A percentile compares a stretch with the other conserved stretches of the same genome.
Conservation (phyloP, 2,888 invertebrate genomes). For the Andrena chrysosceles region DNA sequence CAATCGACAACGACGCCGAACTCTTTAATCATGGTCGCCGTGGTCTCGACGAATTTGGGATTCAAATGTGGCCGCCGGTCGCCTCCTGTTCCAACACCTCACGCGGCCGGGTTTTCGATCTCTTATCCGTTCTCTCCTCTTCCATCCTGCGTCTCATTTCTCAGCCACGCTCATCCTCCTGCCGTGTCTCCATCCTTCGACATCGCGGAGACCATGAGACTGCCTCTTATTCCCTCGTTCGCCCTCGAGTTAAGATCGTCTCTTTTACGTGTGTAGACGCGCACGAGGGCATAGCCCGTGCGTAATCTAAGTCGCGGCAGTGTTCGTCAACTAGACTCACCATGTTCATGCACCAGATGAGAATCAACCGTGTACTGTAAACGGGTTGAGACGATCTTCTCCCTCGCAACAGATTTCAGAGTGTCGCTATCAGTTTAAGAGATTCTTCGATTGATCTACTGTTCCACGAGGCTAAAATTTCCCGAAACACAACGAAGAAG, state of each 20-base stretch:
- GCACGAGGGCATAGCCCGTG: background rate
- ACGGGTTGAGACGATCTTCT: background rate
- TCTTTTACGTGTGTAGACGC: background rate
- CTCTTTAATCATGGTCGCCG: slow-evolving; percentile 68
- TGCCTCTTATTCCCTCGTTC: slow-evolving; percentile 45
- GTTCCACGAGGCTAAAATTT: too few species aligned
- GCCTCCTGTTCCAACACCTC: slow-evolving; percentile 68
- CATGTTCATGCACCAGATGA: background rate
- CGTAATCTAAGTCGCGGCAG: slow-evolving; percentile 30
- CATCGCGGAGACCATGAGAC: slow-evolving; percentile 41
- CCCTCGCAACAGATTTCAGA: too few species aligned
- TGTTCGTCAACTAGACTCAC: slow-evolving; percentile 37
- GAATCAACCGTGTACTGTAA: background rate
- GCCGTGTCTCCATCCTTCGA: slow-evolving; percentile 19
- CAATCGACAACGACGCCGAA: slow-evolving; percentile 65
- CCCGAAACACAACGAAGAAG: too few species aligned
- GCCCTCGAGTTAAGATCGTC: slow-evolving; percentile 22
- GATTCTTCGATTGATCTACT: too few species aligned
- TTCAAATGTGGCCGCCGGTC: slow-evolving; percentile 66
- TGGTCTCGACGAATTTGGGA: slow-evolving; percentile 67
- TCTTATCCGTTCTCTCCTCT: slow-evolving; percentile 45
- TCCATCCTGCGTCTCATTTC: slow-evolving; percentile 34
- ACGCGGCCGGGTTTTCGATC: slow-evolving; percentile 59
- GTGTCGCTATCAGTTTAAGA: too few species aligned
- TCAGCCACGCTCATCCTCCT: slow-evolving; percentile 24